Conservation (phyloP, 2,888 invertebrate species). For the Lepidonotus clava region DNA sequence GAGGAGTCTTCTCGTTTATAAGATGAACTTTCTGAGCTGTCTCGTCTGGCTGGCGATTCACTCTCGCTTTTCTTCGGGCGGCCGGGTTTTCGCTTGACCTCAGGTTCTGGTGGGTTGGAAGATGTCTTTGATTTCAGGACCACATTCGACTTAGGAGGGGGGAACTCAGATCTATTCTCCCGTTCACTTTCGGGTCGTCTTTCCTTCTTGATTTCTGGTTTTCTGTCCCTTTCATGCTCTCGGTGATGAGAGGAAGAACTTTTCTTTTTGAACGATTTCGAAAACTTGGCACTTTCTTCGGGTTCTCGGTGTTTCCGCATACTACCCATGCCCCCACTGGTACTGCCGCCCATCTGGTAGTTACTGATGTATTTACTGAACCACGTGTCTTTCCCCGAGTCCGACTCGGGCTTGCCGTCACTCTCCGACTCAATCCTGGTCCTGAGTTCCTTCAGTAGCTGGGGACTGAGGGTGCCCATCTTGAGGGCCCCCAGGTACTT, state of each 20-base stretch:
- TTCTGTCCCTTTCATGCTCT: not conserved
- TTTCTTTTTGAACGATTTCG: not conserved
- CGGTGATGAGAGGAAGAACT: too few relatives aligned
- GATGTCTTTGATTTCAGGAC: not conserved
- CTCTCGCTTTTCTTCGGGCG: not conserved
- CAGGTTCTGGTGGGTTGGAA: not conserved
- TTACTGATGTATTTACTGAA: not conserved
- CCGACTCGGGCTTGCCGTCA: not conserved
- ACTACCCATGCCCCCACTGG: too few relatives aligned
- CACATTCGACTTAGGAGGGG: not conserved
- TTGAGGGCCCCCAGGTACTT: conserved; percentile 41
- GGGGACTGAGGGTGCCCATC: not conserved
- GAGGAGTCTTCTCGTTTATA: too few relatives aligned
- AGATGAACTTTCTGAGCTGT: not conserved
- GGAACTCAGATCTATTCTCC: not conserved
- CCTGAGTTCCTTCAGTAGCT: not conserved
- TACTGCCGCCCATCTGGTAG: too few relatives aligned
- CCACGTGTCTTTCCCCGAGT: not conserved
- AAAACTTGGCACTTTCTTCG: too few relatives aligned
- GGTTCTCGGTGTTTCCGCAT: not conserved
- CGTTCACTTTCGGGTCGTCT: not conserved
- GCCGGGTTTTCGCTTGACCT: not conserved
- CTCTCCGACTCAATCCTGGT: not conserved
- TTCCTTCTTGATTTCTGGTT: not conserved
- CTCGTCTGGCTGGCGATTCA: not conserved